Base-by-base conservation (phyloP, 2,888 invertebrate species). In the Melolontha melolontha region DNA sequence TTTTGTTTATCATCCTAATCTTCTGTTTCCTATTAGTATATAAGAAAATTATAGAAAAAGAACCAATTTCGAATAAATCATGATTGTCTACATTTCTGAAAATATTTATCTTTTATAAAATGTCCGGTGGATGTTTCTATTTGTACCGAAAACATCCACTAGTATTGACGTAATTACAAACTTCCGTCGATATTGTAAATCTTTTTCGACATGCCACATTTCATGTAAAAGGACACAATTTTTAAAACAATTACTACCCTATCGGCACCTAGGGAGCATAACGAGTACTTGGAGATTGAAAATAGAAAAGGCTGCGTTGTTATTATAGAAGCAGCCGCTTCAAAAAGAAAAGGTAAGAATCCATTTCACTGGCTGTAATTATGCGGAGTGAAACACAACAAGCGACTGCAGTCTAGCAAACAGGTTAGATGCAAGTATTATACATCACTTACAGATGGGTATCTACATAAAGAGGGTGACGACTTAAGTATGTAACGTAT, bases 221-320 rank as follows among this genome's bases (percentile, higher is more conserved):
- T 47, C 59, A 62, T 62, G 59, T 47, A 47, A 62, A 47, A 62
- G 59, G 59, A 62, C 17, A 39, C 16, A 39, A 47, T 17, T 12
- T 62, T 49, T 49, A 34, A 34, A 62, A 62, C 59, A 62, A 62
- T 62, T 62, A 62, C 27, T 44, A 14, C 59, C 59, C 47, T 62
- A 62, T 62, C 59, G 34, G 47, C 59, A 62, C 34, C 16, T 47
- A 39, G n/a, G n/a, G 42, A 34, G 11, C 1, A 44, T 42, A 54
- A 40, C 54, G 40, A 54, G 40, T n/a, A 40, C 49, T 2, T 22
- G 5, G 49, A 49, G 11, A 49, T 5, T 22, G 49, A 49, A 49
- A 57, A 49, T 12, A 39, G 47, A 49, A 34, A n/a, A 40, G 54
- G 14, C 34, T 5, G 7, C 8, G 47, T 62, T 49, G 34, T 49